Evolutionary conservation across 2,888 invertebrate genomes (phyloP).

Genomic region (Macrophya alboannulata): DNA sequence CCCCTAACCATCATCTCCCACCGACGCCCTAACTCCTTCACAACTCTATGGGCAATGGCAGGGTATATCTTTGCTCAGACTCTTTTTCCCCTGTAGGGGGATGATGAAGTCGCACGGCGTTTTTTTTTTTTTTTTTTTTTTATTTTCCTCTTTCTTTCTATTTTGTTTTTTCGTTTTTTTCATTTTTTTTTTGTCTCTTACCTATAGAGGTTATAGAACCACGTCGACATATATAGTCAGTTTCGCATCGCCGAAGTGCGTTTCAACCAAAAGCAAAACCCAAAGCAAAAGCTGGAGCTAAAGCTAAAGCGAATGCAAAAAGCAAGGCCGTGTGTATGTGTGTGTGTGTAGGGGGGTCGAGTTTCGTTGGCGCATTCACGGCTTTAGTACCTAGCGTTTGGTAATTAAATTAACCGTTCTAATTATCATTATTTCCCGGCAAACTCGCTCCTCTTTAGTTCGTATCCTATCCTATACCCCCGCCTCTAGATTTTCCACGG

Average conservation of each 20-base stretch:
- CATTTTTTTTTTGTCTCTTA: background rate
- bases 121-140: background rate
- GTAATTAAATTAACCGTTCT: constrained; percentile 63
- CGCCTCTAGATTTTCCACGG: background rate
- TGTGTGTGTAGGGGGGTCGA: background rate
- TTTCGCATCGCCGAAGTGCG: constrained; percentile 1
- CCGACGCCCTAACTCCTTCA: background rate
- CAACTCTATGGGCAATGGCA: constrained; percentile 2
- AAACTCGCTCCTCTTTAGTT: constrained; percentile 4
- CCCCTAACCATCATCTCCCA: background rate
- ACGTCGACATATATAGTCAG: background rate
- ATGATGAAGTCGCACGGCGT: background rate
- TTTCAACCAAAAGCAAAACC: constrained; percentile 14
- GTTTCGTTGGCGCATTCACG: constrained; percentile 10
- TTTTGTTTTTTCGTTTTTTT: no score
- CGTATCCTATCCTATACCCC: background rate
- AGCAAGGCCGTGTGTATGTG: background rate
- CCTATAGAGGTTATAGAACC: constrained; percentile 9
- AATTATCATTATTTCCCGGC: constrained; percentile 40
- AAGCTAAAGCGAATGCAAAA: background rate
- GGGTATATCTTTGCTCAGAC: constrained; percentile 6
- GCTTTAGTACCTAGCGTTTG: constrained; percentile 35
- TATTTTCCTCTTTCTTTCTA: no score
- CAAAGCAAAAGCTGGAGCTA: background rate
- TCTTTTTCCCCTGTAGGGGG: background rate